These are phyloP conservation scores for Empidonax alnorum DNA, from an alignment of 2,113 vertebrate species.

Conservation along the genomic window DNA sequence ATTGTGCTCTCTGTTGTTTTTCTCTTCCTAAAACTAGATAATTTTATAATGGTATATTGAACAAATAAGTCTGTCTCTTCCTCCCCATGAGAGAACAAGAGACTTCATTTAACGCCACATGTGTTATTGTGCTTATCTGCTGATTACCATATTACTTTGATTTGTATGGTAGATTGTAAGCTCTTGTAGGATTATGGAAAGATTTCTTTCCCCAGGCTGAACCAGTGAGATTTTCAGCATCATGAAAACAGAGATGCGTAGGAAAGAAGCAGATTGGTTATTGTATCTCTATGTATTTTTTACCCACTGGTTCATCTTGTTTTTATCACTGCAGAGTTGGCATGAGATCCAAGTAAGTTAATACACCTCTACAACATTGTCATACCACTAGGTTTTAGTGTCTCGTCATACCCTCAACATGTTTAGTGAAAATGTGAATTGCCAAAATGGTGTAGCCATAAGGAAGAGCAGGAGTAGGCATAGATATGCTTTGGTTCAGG, in stretches of 20 bases:
- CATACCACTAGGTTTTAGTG: conserved; percentile 46
- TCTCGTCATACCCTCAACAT: neutral
- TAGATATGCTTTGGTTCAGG: neutral
- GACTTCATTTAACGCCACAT: conserved; percentile 70
- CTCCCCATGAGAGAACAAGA: conserved; percentile 68
- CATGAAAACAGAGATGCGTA: conserved; percentile 53
- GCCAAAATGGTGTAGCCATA: neutral
- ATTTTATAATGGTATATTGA: conserved; percentile 72
- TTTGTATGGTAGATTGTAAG: conserved; percentile 73
- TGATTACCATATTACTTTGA: conserved; percentile 75
- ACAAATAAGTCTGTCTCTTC: conserved; percentile 64
- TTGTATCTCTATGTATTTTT: conserved; percentile 56
- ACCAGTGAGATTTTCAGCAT: conserved; percentile 66
- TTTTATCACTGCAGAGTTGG: conserved; percentile 63
- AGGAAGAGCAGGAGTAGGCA: neutral
- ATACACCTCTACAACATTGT: neutral
- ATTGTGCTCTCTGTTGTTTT: conserved; percentile 8
- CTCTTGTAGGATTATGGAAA: conserved; percentile 66
- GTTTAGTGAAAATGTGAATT: conserved; percentile 29
- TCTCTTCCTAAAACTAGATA: conserved; percentile 62
- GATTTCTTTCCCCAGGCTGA: conserved; percentile 62
- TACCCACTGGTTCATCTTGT: conserved; percentile 57
- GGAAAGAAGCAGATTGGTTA: conserved; percentile 54
- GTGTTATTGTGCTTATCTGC: conserved; percentile 68
- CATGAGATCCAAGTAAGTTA: conserved; percentile 41